Evolutionary conservation across 2,797 vertebrate species (phyloP).

Genomic region (Sibirionetta formosa): DNA sequence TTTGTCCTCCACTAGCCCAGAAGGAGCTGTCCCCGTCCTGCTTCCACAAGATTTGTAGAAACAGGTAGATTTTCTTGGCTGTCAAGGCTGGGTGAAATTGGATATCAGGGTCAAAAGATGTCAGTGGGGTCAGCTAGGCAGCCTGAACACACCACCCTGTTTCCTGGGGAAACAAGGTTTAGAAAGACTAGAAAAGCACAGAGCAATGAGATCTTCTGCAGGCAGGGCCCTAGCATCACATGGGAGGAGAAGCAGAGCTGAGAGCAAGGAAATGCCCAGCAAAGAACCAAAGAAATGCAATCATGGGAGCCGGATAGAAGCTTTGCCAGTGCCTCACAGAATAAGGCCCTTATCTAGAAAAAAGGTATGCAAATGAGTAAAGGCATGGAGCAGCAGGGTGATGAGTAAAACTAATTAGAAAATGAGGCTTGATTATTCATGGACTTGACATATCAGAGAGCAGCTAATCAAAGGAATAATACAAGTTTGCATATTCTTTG

Average conservation of each 20-base stretch:
- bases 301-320: not conserved
- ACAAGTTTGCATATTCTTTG: constrained; percentile 50
- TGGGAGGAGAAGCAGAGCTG: fast-evolving
- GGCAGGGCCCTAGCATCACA: not conserved
- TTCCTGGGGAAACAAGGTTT: not conserved
- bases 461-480: constrained; percentile 63
- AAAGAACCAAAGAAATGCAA: not conserved
- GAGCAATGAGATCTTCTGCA: not conserved
- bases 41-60: not conserved
- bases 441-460: constrained; percentile 52
- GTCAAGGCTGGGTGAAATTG: not conserved
- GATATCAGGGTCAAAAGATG: not conserved
- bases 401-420: constrained; percentile 72
- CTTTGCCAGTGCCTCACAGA: not conserved
- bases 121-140: not conserved
- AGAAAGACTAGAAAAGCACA: not conserved
- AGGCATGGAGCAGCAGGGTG: constrained; percentile 24
- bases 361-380: constrained; percentile 44
- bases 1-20: not conserved
- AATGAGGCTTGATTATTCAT: constrained; percentile 73
- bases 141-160: fast-evolving
- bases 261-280: not conserved
- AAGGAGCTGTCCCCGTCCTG: not conserved
- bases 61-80: not conserved
- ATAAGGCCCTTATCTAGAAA: not conserved